Evolutionary conservation across 2,113 vertebrate species (phyloP).

Genomic region (Nannospalax galili): DNA sequence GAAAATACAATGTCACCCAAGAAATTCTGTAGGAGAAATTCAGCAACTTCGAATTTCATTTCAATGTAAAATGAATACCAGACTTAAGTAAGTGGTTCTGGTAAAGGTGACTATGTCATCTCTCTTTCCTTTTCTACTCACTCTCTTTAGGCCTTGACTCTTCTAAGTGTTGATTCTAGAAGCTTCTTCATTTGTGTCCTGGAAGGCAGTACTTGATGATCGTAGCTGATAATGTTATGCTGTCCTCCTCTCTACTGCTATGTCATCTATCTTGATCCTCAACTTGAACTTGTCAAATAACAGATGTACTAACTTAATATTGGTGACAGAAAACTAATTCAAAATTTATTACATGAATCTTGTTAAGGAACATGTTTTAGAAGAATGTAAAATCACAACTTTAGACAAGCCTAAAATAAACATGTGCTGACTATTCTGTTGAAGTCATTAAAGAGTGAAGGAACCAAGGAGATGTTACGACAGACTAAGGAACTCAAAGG

Average conservation of each 20-base stretch:
- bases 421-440: neutral
- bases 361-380: neutral
- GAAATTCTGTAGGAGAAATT: neutral
- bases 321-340: neutral
- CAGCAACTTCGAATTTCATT: neutral
- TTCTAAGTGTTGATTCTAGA: neutral
- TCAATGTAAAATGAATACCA: conserved; percentile 24
- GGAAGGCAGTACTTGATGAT: neutral
- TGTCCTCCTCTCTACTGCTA: neutral
- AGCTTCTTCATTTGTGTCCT: neutral
- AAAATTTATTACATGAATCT: neutral
- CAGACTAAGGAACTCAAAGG: neutral
- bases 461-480: neutral
- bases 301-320: neutral
- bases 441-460: neutral
- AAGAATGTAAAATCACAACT: neutral
- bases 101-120: neutral
- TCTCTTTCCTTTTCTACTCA: neutral
- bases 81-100: neutral
- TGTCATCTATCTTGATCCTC: conserved; percentile 1
- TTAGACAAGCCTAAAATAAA: neutral
- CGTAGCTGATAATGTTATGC: neutral
- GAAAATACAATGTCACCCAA: neutral
- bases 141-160: neutral
- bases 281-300: neutral